Evolutionary conservation across 1,140 invertebrate genomes (phyloP).

Genomic region (Nephotettix cincticeps): DNA sequence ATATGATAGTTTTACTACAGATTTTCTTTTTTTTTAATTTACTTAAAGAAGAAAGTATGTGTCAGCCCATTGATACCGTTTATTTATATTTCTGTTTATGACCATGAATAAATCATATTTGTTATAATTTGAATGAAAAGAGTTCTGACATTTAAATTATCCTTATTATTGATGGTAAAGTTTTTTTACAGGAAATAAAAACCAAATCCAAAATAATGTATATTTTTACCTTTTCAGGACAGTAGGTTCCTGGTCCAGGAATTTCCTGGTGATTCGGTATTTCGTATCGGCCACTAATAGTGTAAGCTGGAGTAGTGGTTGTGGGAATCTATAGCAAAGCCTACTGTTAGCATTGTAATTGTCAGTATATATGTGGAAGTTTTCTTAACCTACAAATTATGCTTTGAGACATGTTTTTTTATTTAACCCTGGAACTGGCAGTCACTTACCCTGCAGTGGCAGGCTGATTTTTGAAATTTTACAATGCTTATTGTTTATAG

Average conservation of each 20-base stretch:
- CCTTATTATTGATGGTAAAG: constrained; percentile 36
- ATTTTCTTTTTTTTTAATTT: too few species aligned
- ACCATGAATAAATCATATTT: not conserved
- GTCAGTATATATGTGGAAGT: not conserved
- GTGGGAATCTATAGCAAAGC: constrained; percentile 31
- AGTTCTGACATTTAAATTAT: not conserved
- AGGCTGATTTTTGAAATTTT: too few species aligned
- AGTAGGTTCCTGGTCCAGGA: constrained; percentile 89
- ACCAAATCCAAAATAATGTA: constrained; percentile 25
- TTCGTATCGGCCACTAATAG: constrained; percentile 76
- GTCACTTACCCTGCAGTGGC: too few species aligned
- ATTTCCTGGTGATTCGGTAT: constrained; percentile 56
- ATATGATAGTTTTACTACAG: too few species aligned
- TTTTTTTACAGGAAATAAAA: constrained; percentile 23
- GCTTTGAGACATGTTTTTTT: constrained; percentile 37
- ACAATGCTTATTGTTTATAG: too few species aligned
- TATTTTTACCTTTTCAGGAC: constrained; percentile 79
- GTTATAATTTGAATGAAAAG: not conserved
- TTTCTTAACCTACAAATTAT: constrained; percentile 39
- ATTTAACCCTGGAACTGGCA: too few species aligned
- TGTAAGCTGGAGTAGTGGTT: constrained; percentile 69
- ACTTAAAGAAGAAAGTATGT: too few species aligned
- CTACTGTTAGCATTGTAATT: not conserved
- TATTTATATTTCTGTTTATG: not conserved
- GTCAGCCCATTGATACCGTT: too few species aligned